Percentiles rank a stretch among this genome's conserved stretches.
These are phyloP conservation scores for Odiellus spinosus DNA, from an alignment of 2,888 invertebrate genomes.

Conservation along the genomic window DNA sequence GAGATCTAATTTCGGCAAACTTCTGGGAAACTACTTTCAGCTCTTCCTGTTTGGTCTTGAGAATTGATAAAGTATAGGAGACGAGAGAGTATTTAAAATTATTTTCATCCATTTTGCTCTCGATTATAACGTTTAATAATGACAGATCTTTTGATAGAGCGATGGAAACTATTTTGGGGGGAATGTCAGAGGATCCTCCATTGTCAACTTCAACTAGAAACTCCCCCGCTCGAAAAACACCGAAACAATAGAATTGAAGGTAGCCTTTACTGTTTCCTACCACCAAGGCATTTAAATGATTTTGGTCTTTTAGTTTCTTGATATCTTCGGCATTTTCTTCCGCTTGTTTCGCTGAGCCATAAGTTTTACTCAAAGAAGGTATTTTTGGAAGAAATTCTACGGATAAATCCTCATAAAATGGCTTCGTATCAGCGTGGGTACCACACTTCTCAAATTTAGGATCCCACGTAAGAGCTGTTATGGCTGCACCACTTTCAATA, in stretches of 20 bases:
- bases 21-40: conserved; percentile 47
- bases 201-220: conserved; percentile 32
- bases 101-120: conserved; percentile 27
- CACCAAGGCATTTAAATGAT: conserved; percentile 50
- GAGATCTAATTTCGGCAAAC: conserved; percentile 51
- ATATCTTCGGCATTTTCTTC: conserved; percentile 29
- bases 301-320: conserved; percentile 29
- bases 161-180: conserved; percentile 39
- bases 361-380: conserved; percentile 27
- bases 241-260: conserved; percentile 54
- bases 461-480: conserved; percentile 60
- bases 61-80: conserved; percentile 34
- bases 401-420: conserved; percentile 28
- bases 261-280: conserved; percentile 59
- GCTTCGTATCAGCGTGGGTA: not conserved
- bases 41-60: conserved; percentile 49
- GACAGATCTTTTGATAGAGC: conserved; percentile 53
- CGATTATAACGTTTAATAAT: conserved; percentile 46
- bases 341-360: conserved; percentile 30
- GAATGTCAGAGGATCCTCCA: conserved; percentile 24
- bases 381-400: conserved; percentile 36
- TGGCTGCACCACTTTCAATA: conserved; percentile 41
- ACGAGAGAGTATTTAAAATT: conserved; percentile 6
- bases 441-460: conserved; percentile 27
- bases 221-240: conserved; percentile 61